Evolutionary conservation across 2,888 invertebrate species (phyloP), one percentile per base, ranked within the genome.

Genomic region (Brachypalpus laphriformis): DNA sequence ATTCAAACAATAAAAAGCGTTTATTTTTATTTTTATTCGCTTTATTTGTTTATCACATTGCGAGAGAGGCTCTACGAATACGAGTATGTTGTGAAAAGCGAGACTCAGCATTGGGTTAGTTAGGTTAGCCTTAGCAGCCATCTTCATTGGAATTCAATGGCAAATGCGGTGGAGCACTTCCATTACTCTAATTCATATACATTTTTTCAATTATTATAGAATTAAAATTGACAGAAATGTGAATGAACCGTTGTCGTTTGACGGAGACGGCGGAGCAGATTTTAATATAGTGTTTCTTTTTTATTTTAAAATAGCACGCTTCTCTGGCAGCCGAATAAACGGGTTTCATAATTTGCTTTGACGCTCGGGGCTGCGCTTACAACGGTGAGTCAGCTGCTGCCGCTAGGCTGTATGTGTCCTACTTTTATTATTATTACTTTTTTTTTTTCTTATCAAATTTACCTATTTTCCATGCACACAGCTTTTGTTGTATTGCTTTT

Each of bases 381-480:
- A 74, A 74, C 68, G 61, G 78, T 78, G 82, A 83, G 75, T 78
- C 82, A 83, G 66, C 77, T 77, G 77, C 78, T 61, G 72, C 80
- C 66, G 66, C 74, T 74, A 71, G 71, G 49, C 77, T 45, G n/a
- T 70, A 63, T 63, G 68, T 83, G 82, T 83, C 82, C 82, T 68
- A 83, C 72, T 78, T 83, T 72, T 66, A 42, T 56, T 40, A 40
- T 40, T 40, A 40, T 40, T 40, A 14, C 6, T 40, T 47, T 34
- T 54, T 56, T 56, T 51, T 37, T 47, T 47, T 76, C 34, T 77
- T 63, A 74, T 63, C 68, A 66, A 31, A 66, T 82, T 59, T 78
- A 74, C 77, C 76, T 59, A 61, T 77, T 70, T 77, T 68, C 68
- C 31, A 54, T 61, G 65, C 42, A 66, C 25, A 72, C 63, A 66